Percentiles rank a stretch among this genome's conserved stretches.
These are phyloP conservation scores for Eupleurogrammus muticus DNA, from an alignment of 2,797 vertebrate genomes.

Conservation along the genomic window DNA sequence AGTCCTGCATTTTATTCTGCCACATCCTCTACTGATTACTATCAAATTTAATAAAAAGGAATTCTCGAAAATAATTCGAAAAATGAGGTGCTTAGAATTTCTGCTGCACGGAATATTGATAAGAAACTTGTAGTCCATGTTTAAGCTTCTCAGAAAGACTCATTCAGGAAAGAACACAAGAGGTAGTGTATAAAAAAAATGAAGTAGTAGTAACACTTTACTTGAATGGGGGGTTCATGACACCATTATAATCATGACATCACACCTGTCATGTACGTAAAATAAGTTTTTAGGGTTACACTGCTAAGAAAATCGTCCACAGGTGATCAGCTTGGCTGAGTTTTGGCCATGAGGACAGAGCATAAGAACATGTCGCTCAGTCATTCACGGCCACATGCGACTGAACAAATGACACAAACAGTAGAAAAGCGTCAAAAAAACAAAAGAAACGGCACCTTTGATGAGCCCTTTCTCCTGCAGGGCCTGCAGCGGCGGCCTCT, in stretches of 20 bases:
- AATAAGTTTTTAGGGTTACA: too few relatives aligned
- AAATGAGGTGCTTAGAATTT: neutral
- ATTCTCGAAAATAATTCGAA: neutral
- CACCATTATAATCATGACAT: too few relatives aligned
- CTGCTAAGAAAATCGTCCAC: neutral
- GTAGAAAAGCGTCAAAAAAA: conserved; percentile 29
- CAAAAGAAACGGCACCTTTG: too few relatives aligned
- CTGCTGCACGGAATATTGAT: neutral
- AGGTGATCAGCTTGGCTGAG: neutral
- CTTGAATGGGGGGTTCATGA: too few relatives aligned
- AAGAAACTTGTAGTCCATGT: neutral
- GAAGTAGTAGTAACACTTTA: too few relatives aligned
- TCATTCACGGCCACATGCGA: conserved; percentile 1
- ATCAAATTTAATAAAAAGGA: neutral
- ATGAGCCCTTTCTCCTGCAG: conserved; percentile 94
- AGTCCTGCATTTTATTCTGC: neutral
- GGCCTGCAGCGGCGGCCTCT: conserved; percentile 90
- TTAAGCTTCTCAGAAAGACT: neutral
- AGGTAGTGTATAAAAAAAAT: neutral
- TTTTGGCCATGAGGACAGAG: neutral
- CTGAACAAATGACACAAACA: conserved; percentile 31
- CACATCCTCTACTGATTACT: neutral
- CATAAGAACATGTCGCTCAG: neutral
- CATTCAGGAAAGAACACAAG: neutral
- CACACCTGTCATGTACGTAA: too few relatives aligned